A percentile compares a stretch with the other conserved stretches of the same genome.
These are phyloP conservation scores for Furcifer pardalis DNA, from an alignment of 2,797 vertebrate genomes.

Conservation along the genomic window DNA sequence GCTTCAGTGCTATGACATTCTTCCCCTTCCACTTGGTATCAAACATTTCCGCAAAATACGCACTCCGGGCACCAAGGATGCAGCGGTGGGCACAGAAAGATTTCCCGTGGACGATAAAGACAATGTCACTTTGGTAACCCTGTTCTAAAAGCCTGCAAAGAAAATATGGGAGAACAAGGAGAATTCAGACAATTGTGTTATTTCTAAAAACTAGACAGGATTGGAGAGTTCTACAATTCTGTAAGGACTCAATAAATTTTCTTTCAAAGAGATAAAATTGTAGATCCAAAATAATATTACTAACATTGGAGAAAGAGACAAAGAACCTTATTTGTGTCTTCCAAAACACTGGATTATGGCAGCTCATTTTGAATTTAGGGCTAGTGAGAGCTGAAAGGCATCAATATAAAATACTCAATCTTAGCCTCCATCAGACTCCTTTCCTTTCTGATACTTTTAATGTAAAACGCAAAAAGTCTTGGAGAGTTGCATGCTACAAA, in stretches of 20 bases:
- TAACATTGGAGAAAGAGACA: neutral
- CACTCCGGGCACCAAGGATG: slow-evolving; percentile 88
- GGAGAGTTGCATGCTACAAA: neutral
- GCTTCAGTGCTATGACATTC: slow-evolving; percentile 89
- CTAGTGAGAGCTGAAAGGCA: too few species aligned
- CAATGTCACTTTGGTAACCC: slow-evolving; percentile 88
- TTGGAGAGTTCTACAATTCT: neutral
- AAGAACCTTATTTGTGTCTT: neutral
- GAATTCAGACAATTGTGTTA: neutral
- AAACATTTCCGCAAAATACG: slow-evolving; percentile 95
- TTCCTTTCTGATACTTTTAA: neutral
- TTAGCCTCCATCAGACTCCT: too few species aligned
- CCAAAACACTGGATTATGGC: neutral
- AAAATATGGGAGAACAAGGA: slow-evolving; percentile 5
- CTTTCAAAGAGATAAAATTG: neutral
- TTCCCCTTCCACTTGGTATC: slow-evolving; percentile 95
- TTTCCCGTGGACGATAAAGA: slow-evolving; percentile 91
- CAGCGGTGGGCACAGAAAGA: slow-evolving; percentile 91
- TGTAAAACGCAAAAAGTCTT: neutral
- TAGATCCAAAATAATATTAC: neutral
- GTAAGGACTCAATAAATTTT: neutral
- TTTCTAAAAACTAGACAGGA: neutral
- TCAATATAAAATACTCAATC: too few species aligned
- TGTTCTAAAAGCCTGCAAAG: slow-evolving; percentile 89
- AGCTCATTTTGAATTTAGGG: too few species aligned